phyloP scores from a whole-genome alignment of 2,113 vertebrate species.

The Andinoacara biseriatus region DNA sequence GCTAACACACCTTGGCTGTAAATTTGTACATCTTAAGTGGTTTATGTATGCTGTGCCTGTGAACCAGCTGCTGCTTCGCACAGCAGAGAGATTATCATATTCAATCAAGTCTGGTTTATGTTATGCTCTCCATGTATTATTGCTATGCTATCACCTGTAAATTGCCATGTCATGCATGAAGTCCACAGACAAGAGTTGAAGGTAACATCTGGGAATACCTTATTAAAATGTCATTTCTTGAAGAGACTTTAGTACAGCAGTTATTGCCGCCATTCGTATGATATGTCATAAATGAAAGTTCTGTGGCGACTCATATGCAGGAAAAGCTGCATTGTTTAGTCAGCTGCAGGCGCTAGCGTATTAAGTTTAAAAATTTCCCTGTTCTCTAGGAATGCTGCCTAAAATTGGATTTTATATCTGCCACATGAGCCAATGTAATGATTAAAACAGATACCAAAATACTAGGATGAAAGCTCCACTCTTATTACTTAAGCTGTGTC shows the following conservation, averaged over 20 bases:
- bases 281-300: conserved; percentile 19
- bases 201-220: conserved; percentile 17
- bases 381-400: conserved; percentile 17
- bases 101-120: conserved; percentile 19
- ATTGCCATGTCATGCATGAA: conserved; percentile 12
- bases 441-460: conserved; percentile 72
- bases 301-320: neutral
- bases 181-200: neutral
- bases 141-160: conserved; percentile 4
- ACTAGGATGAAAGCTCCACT: conserved; percentile 58
- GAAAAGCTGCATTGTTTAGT: conserved; percentile 6
- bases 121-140: neutral
- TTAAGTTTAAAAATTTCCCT: neutral
- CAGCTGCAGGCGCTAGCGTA: neutral
- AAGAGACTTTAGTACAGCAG: conserved; percentile 6
- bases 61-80: neutral
- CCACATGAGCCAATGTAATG: conserved; percentile 51
- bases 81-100: conserved; percentile 19
- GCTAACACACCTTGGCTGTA: neutral
- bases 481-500: conserved; percentile 70
- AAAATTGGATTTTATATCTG: conserved; percentile 49
- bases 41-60: neutral
- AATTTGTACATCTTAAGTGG: conserved; percentile 5
- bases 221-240: conserved; percentile 12
- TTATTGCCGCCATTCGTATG: neutral